Base-by-base conservation (phyloP, 2,113 vertebrate species). In the Anser cygnoides region DNA sequence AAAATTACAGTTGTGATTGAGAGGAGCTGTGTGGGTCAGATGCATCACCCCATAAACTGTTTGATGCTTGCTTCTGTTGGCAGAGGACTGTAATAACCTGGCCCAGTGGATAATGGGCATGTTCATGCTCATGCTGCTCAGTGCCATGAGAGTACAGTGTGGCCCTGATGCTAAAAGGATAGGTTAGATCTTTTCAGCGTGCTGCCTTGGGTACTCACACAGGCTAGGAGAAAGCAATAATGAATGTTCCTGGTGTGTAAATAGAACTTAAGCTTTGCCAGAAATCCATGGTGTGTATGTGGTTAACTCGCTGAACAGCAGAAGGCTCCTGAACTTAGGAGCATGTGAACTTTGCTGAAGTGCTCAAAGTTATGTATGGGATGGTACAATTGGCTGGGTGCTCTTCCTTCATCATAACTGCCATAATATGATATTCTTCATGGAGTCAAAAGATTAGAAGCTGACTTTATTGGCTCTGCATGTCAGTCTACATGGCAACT, bases 41-140 rank as follows among this genome's bases (percentile, higher is more conserved):
- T 0, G 2, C 43, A 11, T 49, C 1, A 0, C 35, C n/a, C 41
- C 6, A 1, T 28, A 28, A 46, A 2, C 75, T 57, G 39, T 23
- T 3, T 7, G 62, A 10, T 71, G 43, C 19, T 72, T 63, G 49
- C 58, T 83, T 71, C 13, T 17, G 29, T 75, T 71, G 87, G 65
- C 37, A 49, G 41, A 50, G n/a, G 13, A 41, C 31, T 84, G 67
- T 55, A 70, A 49, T 52, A 62, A 84, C 33, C 49, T 61, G 46
- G 14, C 41, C 44, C 41, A 31, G 26, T 21, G 17, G 29, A 25
- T 84, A 35, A 78, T 71, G 62, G 71, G 14, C 28, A 35, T 0
- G 1, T 46, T 61, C 46, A 29, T 18, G 25, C 11, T 67, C 9
- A 22, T 54, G 43, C 26, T 63, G 29, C 43, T 57, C 28, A 18